phyloP scores from a whole-genome alignment of 2,888 invertebrate genomes.

The Yponomeuta cagnagella region DNA sequence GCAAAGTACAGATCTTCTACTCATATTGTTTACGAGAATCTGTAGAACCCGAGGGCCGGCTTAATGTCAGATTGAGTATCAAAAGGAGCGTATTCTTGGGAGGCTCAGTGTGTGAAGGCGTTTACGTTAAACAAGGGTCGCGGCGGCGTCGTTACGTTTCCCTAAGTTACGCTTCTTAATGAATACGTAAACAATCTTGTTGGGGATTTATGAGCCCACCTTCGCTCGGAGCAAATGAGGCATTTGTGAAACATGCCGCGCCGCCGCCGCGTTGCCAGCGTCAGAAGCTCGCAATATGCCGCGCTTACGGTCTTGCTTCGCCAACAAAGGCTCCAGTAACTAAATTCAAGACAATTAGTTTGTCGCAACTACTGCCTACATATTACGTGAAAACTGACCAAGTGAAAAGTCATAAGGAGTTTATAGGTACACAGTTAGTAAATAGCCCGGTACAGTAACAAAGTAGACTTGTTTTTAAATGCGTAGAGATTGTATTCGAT shows the following conservation, averaged over 20 bases:
- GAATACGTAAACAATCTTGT: constrained; percentile 41
- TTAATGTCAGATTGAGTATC: constrained; percentile 2
- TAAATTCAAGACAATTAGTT: not conserved
- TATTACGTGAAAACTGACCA: too few relatives aligned
- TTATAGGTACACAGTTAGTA: too few relatives aligned
- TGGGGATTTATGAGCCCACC: constrained; percentile 41
- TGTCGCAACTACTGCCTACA: too few relatives aligned
- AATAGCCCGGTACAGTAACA: too few relatives aligned
- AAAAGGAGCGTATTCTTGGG: not conserved
- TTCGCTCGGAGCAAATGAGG: constrained; percentile 32
- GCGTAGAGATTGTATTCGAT: not conserved
- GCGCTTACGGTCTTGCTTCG: not conserved
- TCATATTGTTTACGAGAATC: too few relatives aligned
- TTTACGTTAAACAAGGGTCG: constrained; percentile 4
- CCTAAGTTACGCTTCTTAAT: constrained; percentile 36
- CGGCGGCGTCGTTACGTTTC: constrained; percentile 5
- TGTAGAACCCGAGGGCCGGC: not conserved
- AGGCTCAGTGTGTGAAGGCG: not conserved
- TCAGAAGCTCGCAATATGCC: not conserved
- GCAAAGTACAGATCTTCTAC: not conserved
- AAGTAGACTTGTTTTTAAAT: too few relatives aligned
- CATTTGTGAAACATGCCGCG: constrained; percentile 11
- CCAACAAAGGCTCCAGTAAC: not conserved
- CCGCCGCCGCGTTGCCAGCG: not conserved
- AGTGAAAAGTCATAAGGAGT: too few relatives aligned